These are phyloP conservation scores for Chymomyza amoena DNA, from an alignment of 2,888 invertebrate species.

Conservation along the genomic window DNA sequence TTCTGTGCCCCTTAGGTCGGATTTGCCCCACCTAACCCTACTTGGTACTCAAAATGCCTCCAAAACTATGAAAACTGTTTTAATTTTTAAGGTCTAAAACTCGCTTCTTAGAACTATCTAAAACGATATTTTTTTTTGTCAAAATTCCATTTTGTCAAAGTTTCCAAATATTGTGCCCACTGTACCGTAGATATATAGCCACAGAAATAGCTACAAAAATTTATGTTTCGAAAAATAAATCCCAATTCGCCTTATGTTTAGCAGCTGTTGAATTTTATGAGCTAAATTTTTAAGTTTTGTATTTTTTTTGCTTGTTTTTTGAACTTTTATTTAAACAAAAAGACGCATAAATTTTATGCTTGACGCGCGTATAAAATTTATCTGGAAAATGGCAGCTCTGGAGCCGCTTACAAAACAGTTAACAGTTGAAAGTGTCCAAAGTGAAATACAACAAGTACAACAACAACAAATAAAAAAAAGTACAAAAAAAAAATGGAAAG, in stretches of 20 bases:
- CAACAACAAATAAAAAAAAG: background rate
- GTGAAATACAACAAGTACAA: background rate
- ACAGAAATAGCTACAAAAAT: slow-evolving; percentile 2
- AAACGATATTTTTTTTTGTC: no score
- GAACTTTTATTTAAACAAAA: background rate
- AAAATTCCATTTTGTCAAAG: no score
- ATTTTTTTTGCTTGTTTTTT: background rate
- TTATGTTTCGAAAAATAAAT: background rate
- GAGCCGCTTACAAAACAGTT: slow-evolving; percentile 20
- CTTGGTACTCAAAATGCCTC: no score
- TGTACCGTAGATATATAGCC: background rate
- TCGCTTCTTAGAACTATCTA: no score
- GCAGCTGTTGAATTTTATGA: background rate
- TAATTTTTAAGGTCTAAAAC: no score
- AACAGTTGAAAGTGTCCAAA: slow-evolving; percentile 35
- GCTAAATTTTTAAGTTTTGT: background rate
- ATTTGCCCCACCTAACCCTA: no score
- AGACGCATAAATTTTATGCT: slow-evolving; percentile 47
- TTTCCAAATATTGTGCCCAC: no score
- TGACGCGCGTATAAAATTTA: slow-evolving; percentile 38
- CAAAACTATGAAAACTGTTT: no score
- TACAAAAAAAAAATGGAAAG: background rate
- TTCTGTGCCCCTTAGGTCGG: no score
- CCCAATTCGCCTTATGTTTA: background rate
- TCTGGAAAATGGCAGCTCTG: slow-evolving; percentile 37